Evolutionary conservation across 2,888 invertebrate genomes (phyloP).

Genomic region (Xanthia togata): DNA sequence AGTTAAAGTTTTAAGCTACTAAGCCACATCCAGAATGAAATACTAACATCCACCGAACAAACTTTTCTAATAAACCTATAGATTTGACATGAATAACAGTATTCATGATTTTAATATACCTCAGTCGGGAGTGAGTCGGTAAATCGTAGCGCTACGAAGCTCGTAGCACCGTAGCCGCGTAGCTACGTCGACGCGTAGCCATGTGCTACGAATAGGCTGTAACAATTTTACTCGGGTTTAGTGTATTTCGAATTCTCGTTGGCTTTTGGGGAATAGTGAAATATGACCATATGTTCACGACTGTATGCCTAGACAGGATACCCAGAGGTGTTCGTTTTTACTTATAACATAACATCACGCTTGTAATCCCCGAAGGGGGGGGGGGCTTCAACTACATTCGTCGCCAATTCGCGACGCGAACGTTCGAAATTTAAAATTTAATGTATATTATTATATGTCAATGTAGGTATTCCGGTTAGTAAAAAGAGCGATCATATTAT

Average conservation of each 20-base stretch:
- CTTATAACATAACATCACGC: too few relatives aligned
- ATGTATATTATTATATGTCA: too few relatives aligned
- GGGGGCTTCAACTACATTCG: too few relatives aligned
- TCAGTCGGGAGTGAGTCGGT: conserved; percentile 41
- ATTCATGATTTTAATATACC: conserved; percentile 65
- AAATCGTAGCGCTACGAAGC: conserved; percentile 61
- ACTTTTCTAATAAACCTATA: conserved; percentile 63
- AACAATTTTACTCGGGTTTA: conserved; percentile 67
- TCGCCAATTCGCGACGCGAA: too few relatives aligned
- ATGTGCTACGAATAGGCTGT: conserved; percentile 74
- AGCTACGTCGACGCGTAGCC: conserved; percentile 70
- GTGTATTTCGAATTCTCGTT: conserved; percentile 67
- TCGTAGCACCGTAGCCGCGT: conserved; percentile 59
- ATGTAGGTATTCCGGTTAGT: too few relatives aligned
- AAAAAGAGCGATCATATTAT: too few relatives aligned
- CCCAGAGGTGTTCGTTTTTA: neutral
- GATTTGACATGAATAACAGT: conserved; percentile 59
- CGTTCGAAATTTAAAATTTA: too few relatives aligned
- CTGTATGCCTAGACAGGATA: neutral
- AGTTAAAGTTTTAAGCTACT: conserved; percentile 50
- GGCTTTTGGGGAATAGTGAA: conserved; percentile 35
- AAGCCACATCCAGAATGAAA: conserved; percentile 48
- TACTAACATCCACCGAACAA: conserved; percentile 40
- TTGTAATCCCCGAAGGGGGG: too few relatives aligned
- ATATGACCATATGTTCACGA: conserved; percentile 20